phyloP scores from a whole-genome alignment of 2,888 invertebrate genomes.

The Euplexia lucipara region DNA sequence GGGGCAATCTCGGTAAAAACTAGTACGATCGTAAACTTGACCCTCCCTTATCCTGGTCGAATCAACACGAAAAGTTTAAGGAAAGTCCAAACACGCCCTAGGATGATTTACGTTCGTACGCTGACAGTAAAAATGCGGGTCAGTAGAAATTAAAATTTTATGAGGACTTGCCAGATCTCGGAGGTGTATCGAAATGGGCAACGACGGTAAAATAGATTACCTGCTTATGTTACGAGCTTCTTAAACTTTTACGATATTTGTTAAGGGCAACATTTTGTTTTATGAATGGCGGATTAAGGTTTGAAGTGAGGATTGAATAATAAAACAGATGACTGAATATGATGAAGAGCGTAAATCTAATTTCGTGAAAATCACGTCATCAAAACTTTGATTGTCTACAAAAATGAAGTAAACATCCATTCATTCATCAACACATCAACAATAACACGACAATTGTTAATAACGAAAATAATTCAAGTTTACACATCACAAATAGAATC shows the following conservation, averaged over 20 bases:
- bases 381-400: not conserved
- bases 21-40: conserved; percentile 86
- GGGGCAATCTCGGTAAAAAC: conserved; percentile 88
- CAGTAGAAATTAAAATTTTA: conserved; percentile 84
- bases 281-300: conserved; percentile 57
- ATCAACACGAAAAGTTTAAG: conserved; percentile 81
- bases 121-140: conserved; percentile 83
- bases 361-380: conserved; percentile 23
- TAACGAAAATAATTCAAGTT: no score
- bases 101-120: conserved; percentile 80
- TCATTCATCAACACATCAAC: not conserved
- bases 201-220: conserved; percentile 69
- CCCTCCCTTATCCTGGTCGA: conserved; percentile 83
- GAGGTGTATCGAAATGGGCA: conserved; percentile 70
- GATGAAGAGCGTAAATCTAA: conserved; percentile 25
- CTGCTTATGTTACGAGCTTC: conserved; percentile 72
- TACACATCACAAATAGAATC: no score
- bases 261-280: conserved; percentile 66
- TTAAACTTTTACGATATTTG: conserved; percentile 70
- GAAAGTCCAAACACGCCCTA: conserved; percentile 72
- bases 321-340: conserved; percentile 42
- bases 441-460: not conserved
- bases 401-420: conserved; percentile 7
- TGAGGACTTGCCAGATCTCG: conserved; percentile 71
- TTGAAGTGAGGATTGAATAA: conserved; percentile 40